Base-by-base conservation (phyloP, 2,113 vertebrate genomes). In the Anser brachyrhynchus region DNA sequence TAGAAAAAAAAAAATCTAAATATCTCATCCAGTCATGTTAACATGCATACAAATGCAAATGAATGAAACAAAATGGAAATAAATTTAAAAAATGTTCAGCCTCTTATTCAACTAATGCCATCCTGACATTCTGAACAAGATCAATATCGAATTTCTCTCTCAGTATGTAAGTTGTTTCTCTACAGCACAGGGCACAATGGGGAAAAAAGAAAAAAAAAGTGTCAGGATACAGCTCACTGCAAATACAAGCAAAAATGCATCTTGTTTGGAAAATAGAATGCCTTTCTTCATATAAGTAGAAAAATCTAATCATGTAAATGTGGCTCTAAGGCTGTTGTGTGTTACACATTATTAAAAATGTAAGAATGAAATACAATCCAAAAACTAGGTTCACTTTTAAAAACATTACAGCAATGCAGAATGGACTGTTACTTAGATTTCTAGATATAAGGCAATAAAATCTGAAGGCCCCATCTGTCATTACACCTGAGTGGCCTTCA, bases 401-500 rank as follows among this genome's bases (percentile, higher is more conserved):
- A 84, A 90, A 69, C 15, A 20, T 67, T 88, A 61, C 6, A 84
- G 58, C 18, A 61, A 87, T 82, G 66, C 79, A 94, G 84, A 95
- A 86, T 58, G 84, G 65, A 65, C 69, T 74, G 25, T 94, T 92
- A 51, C 43, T 81, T 92, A 84, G 9, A 29, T 85, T 92, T 90
- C 43, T 87, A 78, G 43, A 92, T 37, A 75, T 4, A 81, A 21
- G 16, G 26, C 23, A 84, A 93, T 78, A 84, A 74, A 78, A 54
- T 90, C 90, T 94, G 69, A 92, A 87, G 54, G 62, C 14, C 13
- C 28, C 80, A 89, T 84, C 76, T 92, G 70, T 90, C 95, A 69
- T 37, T 69, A 80, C 65, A 96, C 66, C 92, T 82, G 80, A 95
- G 69, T 87, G 90, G 49, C 86, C 90, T 84, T 81, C 0, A 0